Conservation (phyloP, 2,113 vertebrate genomes). For the Helogale parvula region DNA sequence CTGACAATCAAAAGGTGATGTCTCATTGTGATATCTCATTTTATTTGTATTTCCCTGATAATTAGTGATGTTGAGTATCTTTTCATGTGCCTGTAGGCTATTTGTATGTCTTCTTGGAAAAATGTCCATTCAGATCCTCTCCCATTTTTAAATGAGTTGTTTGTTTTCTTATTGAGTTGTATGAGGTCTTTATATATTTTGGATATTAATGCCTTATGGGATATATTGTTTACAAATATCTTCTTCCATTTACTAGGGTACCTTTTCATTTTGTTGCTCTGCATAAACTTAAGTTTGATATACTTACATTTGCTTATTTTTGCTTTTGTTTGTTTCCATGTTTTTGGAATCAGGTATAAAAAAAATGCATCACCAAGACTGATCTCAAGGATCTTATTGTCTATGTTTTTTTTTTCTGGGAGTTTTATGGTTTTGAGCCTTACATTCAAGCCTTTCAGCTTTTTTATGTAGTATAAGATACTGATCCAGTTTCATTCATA, state of each 20-base stretch:
- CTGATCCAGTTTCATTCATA: background rate
- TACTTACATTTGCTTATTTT: background rate
- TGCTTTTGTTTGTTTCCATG: background rate
- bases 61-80: background rate
- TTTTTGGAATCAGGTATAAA: background rate
- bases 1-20: background rate
- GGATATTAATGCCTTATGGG: background rate
- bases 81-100: background rate
- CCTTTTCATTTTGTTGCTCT: background rate
- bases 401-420: background rate
- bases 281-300: background rate
- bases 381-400: background rate
- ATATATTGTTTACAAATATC: background rate
- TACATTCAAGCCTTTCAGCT: background rate
- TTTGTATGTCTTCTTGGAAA: background rate
- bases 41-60: background rate
- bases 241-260: background rate
- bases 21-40: background rate
- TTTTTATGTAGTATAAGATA: background rate
- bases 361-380: background rate
- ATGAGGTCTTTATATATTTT: background rate
- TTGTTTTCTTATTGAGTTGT: background rate
- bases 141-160: background rate
- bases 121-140: background rate
- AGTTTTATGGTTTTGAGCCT: background rate